These are phyloP conservation scores for Lucinisca nassula DNA, from an alignment of 2,888 invertebrate genomes.

Conservation along the genomic window DNA sequence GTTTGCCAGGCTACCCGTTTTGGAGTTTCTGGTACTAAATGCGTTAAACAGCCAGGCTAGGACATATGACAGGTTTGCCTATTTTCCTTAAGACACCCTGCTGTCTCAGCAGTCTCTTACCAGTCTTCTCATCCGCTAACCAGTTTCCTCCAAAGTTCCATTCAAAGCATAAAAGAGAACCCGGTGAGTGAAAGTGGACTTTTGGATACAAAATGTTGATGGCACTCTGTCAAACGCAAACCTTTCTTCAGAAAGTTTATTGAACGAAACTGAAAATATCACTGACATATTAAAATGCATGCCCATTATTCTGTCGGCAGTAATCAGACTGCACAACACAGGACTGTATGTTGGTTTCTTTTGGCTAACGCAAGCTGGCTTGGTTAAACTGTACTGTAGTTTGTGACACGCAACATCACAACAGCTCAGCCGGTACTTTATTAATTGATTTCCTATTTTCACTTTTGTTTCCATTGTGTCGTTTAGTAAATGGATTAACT, in stretches of 20 bases:
- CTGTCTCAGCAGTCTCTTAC: not conserved
- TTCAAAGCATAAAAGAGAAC: not conserved
- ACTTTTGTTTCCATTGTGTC: slow-evolving; percentile 46
- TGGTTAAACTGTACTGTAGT: not conserved
- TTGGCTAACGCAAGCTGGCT: not conserved
- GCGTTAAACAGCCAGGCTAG: too few relatives aligned
- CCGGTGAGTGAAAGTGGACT: not conserved
- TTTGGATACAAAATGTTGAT: not conserved
- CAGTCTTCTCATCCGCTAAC: not conserved
- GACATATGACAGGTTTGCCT: too few relatives aligned
- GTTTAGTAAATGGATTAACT: slow-evolving; percentile 63
- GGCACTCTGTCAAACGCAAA: not conserved
- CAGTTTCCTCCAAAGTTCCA: not conserved
- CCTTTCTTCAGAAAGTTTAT: too few relatives aligned
- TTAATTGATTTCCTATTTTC: slow-evolving; percentile 46
- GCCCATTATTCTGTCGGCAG: not conserved
- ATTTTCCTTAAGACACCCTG: not conserved
- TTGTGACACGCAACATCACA: not conserved
- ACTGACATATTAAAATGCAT: not conserved
- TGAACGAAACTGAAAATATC: not conserved
- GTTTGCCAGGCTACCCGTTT: too few relatives aligned
- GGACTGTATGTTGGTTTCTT: not conserved
- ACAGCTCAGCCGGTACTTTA: slow-evolving; percentile 15
- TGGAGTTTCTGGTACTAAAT: too few relatives aligned
- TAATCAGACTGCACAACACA: not conserved